Percentiles rank a stretch among this genome's conserved stretches.
phyloP scores from a whole-genome alignment of 2,888 invertebrate species.

The Zygothrica quintamaculata region DNA sequence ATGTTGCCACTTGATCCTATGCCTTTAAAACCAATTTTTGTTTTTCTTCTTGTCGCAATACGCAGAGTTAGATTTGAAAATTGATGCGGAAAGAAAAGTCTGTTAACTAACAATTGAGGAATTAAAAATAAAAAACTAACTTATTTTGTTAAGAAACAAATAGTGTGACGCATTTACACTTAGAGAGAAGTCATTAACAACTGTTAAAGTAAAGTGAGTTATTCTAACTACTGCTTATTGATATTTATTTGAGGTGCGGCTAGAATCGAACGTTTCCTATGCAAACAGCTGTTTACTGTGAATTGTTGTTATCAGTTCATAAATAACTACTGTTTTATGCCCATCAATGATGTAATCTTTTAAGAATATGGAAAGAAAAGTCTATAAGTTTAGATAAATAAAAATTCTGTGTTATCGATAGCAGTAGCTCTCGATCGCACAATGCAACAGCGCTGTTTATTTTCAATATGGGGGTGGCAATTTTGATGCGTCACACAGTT shows the following conservation, averaged over 20 bases:
- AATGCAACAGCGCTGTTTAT: neutral
- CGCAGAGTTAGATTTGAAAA: neutral
- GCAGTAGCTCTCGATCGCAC: conserved; percentile 9
- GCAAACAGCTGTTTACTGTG: conserved; percentile 28
- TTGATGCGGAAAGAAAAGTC: neutral
- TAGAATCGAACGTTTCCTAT: conserved; percentile 11
- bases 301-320: conserved; percentile 43
- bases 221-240: conserved; percentile 25
- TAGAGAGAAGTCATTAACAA: conserved; percentile 49
- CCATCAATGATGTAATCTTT: conserved; percentile 46
- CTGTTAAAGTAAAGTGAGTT: conserved; percentile 43
- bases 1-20: conserved; percentile 58
- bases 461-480: too few relatives aligned
- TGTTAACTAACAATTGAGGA: conserved; percentile 1
- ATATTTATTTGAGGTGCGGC: conserved; percentile 43
- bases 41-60: conserved; percentile 1
- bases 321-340: conserved; percentile 33
- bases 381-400: conserved; percentile 28
- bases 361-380: conserved; percentile 4
- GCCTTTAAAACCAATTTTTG: conserved; percentile 23
- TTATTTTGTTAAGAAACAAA: conserved; percentile 32
- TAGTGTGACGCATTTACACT: conserved; percentile 51
- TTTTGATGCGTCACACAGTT: neutral
- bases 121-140: conserved; percentile 8
- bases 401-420: conserved; percentile 7